These are phyloP conservation scores for Mythimna albipuncta DNA, from an alignment of 2,888 invertebrate genomes.

Conservation along the genomic window DNA sequence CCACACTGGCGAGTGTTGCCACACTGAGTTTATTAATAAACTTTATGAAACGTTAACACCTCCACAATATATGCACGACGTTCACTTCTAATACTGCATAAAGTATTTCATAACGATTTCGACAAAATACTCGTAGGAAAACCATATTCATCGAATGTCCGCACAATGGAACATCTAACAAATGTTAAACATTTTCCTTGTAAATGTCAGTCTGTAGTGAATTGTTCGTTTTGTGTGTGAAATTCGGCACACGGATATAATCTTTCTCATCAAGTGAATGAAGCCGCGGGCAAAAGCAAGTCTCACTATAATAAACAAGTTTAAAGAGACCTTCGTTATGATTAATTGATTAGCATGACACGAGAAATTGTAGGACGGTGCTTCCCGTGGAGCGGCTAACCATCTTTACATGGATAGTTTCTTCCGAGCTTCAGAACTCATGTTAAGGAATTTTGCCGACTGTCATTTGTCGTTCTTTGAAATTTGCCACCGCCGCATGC, in stretches of 20 bases:
- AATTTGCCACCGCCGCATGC: not conserved
- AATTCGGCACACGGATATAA: not conserved
- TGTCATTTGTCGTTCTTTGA: too few relatives aligned
- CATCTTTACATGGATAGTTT: too few relatives aligned
- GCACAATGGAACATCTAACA: not conserved
- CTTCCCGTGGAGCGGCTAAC: too few relatives aligned
- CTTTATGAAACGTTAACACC: conserved; percentile 27
- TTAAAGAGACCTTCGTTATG: not conserved
- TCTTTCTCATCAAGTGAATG: not conserved
- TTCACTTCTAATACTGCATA: not conserved
- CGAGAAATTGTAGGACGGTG: too few relatives aligned
- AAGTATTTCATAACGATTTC: conserved; percentile 6
- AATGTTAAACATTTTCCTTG: not conserved
- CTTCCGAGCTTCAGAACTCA: too few relatives aligned
- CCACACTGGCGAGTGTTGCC: conserved; percentile 13
- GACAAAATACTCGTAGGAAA: not conserved
- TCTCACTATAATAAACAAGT: not conserved
- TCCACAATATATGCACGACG: conserved; percentile 8
- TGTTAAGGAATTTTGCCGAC: too few relatives aligned
- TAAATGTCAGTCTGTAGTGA: not conserved
- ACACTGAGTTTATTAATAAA: conserved; percentile 28
- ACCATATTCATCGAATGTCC: not conserved
- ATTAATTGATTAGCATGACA: not conserved
- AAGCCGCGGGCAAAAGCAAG: not conserved
- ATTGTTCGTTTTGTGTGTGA: too few relatives aligned